Base-by-base conservation (phyloP, 1,140 invertebrate genomes). In the Heliconius melpomene region DNA sequence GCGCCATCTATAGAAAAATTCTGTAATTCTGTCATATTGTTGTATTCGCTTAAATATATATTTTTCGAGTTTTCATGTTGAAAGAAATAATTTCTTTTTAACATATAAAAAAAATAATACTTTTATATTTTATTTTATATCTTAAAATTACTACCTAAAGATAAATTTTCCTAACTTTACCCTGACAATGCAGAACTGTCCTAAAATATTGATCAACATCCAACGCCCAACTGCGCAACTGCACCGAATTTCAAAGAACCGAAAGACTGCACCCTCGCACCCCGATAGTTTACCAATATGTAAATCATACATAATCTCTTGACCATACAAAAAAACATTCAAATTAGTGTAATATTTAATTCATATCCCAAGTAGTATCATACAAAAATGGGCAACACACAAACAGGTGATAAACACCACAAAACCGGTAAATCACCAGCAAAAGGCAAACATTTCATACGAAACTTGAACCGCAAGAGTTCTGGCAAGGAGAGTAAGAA, bases 341-440 rank as follows among this genome's bases (percentile, higher is more conserved):
- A 60, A 23, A 23, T 60, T 11, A 66, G 60, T 66, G 60, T 3
- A 66, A 66, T 66, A 66, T 23, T 66, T 66, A 66, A 26, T 66
- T 66, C 0, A 26, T 29, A 26, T 26, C 8, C 11, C 57, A 66
- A 66, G 1, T 66, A 74, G 38, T 77, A 77, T 72, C 26, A 76
- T 76, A 76, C 70, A 74, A 79, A 80, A 85, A 95, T 95, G 94
- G 94, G 94, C 38, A 95, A 95, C 78, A 92, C 88, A 79, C 94
- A 94, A 87, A 86, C 90, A 50, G 89, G 92, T 71, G 94, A 94
- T 83, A 95, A 95, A 85, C 92, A 92, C 72, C 76, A 84, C 46
- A 95, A 95, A 86, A 90, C 90, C 26, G 93, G 93, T 32, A 95
- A 95, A 84, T 94, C 93, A 32, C 92, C 93, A 26, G 92, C 91